Conservation (phyloP, 1,140 invertebrate genomes). For the Drosophila kikkawai region DNA sequence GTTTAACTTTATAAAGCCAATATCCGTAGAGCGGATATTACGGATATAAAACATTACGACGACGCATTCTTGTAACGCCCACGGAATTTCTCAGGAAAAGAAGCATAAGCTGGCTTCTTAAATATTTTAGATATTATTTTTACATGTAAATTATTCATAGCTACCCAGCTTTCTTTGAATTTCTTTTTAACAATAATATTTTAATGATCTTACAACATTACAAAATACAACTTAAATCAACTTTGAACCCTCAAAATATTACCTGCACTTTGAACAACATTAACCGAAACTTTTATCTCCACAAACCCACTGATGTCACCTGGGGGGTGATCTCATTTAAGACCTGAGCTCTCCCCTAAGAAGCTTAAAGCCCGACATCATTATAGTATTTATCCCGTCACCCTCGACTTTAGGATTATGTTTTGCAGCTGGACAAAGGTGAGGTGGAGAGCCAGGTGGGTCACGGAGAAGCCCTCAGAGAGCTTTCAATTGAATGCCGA, state of each 20-base stretch:
- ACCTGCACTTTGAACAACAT: neutral
- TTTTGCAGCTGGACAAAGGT: conserved; percentile 25
- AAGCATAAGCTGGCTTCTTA: neutral
- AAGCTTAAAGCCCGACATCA: conserved; percentile 23
- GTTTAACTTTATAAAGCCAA: conserved; percentile 20
- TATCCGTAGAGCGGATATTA: conserved; percentile 23
- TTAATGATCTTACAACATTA: neutral
- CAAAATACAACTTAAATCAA: neutral
- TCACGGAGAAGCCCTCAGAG: neutral
- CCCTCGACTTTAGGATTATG: conserved; percentile 24
- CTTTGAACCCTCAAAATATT: neutral
- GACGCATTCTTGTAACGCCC: conserved; percentile 23
- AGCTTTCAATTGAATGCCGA: conserved; percentile 37
- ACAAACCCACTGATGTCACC: conserved; percentile 15
- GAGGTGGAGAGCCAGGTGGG: conserved; percentile 13
- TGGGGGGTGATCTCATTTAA: conserved; percentile 28
- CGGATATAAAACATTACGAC: conserved; percentile 22
- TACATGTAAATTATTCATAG: too few relatives aligned
- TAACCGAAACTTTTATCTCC: neutral
- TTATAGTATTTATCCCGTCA: conserved; percentile 22
- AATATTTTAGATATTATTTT: too few relatives aligned
- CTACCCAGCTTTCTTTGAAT: neutral
- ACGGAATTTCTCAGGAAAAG: conserved; percentile 1
- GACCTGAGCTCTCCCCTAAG: conserved; percentile 17
- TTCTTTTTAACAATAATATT: neutral